phyloP scores from a whole-genome alignment of 2,888 invertebrate genomes.

The Frankliniella intonsa region DNA sequence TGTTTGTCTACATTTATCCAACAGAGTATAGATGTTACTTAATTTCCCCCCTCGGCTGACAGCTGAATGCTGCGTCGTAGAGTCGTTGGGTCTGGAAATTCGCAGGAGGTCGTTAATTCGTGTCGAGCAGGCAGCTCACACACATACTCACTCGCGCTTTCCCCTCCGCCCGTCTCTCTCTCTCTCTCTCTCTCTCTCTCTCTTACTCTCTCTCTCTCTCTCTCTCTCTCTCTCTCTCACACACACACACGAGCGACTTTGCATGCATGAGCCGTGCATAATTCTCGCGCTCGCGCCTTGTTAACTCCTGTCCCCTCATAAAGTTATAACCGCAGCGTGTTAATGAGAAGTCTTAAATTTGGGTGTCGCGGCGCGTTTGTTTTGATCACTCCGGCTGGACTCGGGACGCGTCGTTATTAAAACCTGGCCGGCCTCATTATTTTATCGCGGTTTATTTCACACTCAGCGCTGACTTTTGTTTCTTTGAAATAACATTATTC shows the following conservation, averaged over 20 bases:
- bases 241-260: neutral
- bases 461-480: no score
- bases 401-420: neutral
- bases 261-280: slow-evolving; percentile 22
- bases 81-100: neutral
- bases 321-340: neutral
- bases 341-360: slow-evolving; percentile 25
- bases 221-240: neutral
- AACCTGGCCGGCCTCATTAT: neutral
- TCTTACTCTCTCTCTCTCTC: neutral
- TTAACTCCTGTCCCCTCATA: neutral
- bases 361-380: neutral
- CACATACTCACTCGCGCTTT: no score
- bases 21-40: no score
- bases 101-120: neutral
- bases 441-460: neutral
- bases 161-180: neutral
- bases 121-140: neutral
- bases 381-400: neutral
- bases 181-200: neutral
- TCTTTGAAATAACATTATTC: no score
- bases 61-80: neutral
- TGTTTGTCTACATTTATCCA: no score
- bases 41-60: no score
- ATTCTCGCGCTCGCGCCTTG: slow-evolving; percentile 2